Evolutionary conservation across 2,113 vertebrate species (phyloP), one percentile per base, ranked within the genome.

Genomic region (Coptodon rendalli): DNA sequence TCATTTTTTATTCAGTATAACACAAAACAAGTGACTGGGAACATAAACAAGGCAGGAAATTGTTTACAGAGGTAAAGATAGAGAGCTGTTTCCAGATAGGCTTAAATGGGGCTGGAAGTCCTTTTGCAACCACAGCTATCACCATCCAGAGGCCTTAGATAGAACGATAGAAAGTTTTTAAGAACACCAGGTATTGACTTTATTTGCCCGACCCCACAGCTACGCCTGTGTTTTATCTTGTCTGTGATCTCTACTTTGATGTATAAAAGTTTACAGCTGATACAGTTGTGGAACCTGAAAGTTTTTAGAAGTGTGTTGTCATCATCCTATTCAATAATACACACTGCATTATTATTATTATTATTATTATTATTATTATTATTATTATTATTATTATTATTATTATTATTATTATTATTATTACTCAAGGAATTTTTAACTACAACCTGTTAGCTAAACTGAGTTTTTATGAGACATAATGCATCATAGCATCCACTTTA

Each of bases 11-110:
- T 48, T 76, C 43, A 50, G 43, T 76, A 12, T 29, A 17, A 48
- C 0, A 17, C 43, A 29, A 48, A 29, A 29, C 14, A 29, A 29
- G 43, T 50, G 71, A 19, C 43, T 6, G 0, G 27, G 71, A 48
- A 48, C 43, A 31, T 76, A 3, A 76, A 48, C 2, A 11, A 48
- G 45, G 71, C 71, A 50, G 9, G 71, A 27, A 48, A 48, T 6
- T 76, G 40, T 45, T 73, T 45, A 45, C 14, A 73, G 40, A 17
- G 38, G 40, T 73, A 16, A 45, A 27, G 22, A 76, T 24, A 27
- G 14, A 48, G 24, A 48, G 6, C 14, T 29, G 40, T 48, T 76
- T 76, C 43, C 24, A 76, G 14, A 48, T 29, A 48, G 71, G 43
- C 24, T 29, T 76, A 40, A 48, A 48, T 29, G 43, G 14, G 24